phyloP scores from a whole-genome alignment of 2,113 vertebrate genomes.

The Panthera leo region DNA sequence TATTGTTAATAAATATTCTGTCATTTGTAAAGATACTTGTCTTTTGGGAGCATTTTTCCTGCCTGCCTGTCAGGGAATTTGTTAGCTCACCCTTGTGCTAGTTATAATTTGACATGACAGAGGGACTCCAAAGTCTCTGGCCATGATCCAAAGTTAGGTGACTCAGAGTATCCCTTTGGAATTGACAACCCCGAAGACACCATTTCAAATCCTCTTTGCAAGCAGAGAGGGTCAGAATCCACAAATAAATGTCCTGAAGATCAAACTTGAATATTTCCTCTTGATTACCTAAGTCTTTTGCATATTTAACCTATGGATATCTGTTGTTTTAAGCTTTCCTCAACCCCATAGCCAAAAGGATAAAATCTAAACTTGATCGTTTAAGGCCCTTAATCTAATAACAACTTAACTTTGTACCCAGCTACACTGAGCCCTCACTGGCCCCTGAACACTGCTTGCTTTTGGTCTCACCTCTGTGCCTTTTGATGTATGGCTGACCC shows the following conservation, averaged over 20 bases:
- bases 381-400: neutral
- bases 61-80: slow-evolving; percentile 38
- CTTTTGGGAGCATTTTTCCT: slow-evolving; percentile 81
- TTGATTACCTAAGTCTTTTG: neutral
- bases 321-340: neutral
- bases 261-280: neutral
- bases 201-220: neutral
- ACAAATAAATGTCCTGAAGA: neutral
- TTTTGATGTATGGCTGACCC: slow-evolving; percentile 19
- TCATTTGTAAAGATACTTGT: slow-evolving; percentile 88
- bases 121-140: slow-evolving; percentile 13
- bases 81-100: slow-evolving; percentile 40
- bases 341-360: neutral
- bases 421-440: neutral
- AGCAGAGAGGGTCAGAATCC: neutral
- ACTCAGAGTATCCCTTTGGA: neutral
- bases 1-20: slow-evolving; percentile 91
- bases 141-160: neutral
- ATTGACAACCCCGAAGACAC: neutral
- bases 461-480: slow-evolving; percentile 67
- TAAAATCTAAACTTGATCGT: neutral
- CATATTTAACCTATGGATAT: neutral
- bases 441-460: slow-evolving; percentile 17
- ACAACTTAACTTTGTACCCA: neutral
- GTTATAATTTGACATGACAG: neutral